These are phyloP conservation scores for Mimumesa dahlbomi DNA, from an alignment of 2,888 invertebrate genomes.

Conservation along the genomic window DNA sequence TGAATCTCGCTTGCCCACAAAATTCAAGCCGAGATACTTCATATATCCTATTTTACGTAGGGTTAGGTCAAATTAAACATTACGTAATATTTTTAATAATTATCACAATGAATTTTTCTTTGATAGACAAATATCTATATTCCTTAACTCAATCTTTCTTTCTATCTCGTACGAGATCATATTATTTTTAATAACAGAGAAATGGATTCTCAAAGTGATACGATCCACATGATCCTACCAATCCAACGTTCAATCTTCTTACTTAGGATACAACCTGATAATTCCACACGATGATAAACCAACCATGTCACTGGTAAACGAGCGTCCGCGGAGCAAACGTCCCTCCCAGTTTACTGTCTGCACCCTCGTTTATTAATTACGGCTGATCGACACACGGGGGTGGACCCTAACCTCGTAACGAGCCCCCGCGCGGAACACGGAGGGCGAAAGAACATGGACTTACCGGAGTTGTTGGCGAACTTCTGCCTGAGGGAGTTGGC, in stretches of 20 bases:
- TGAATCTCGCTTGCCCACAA: constrained; percentile 4
- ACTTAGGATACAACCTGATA: too few relatives aligned
- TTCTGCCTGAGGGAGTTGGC: constrained; percentile 78
- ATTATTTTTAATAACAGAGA: too few relatives aligned
- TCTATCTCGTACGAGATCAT: too few relatives aligned
- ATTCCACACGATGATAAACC: too few relatives aligned
- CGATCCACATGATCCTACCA: too few relatives aligned
- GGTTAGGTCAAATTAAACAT: background rate
- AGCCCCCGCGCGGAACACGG: constrained; percentile 37
- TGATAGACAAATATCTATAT: too few relatives aligned
- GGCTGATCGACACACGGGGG: constrained; percentile 37
- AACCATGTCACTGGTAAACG: constrained; percentile 9
- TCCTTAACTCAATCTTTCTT: too few relatives aligned
- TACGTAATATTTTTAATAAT: too few relatives aligned
- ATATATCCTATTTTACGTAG: background rate
- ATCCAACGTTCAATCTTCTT: too few relatives aligned
- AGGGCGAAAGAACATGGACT: constrained; percentile 61
- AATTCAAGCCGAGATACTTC: background rate
- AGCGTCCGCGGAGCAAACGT: constrained; percentile 32
- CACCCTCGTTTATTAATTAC: constrained; percentile 56
- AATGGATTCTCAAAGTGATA: too few relatives aligned
- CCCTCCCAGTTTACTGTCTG: constrained; percentile 25
- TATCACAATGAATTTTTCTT: too few relatives aligned
- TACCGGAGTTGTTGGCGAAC: constrained; percentile 77
- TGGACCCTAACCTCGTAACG: constrained; percentile 50